These are phyloP conservation scores for Propithecus perrieri DNA, from an alignment of 2,797 vertebrate species.

Conservation along the genomic window DNA sequence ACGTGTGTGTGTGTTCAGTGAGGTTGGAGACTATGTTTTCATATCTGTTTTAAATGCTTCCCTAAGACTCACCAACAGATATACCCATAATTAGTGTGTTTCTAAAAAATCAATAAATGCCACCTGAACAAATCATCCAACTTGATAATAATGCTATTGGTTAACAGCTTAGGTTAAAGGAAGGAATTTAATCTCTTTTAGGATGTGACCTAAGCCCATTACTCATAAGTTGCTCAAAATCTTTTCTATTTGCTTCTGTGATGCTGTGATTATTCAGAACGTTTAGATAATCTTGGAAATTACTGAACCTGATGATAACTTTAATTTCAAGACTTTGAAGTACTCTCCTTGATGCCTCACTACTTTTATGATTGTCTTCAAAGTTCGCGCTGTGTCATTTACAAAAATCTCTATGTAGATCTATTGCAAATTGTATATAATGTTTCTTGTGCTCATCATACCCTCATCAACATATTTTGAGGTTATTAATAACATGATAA, in stretches of 20 bases:
- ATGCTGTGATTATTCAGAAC: slow-evolving; percentile 70
- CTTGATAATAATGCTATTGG: neutral
- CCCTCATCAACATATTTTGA: slow-evolving; percentile 79
- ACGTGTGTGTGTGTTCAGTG: neutral
- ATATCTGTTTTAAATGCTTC: neutral
- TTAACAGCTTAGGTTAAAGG: neutral
- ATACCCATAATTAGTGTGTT: neutral
- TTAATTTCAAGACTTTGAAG: slow-evolving; percentile 79
- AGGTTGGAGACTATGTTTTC: neutral
- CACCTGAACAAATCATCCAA: neutral
- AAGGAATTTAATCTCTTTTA: slow-evolving; percentile 21
- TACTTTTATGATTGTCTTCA: slow-evolving; percentile 74
- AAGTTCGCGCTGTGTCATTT: slow-evolving; percentile 75
- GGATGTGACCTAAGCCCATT: neutral
- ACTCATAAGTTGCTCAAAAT: slow-evolving; percentile 1
- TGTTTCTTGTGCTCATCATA: slow-evolving; percentile 75
- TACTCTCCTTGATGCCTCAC: slow-evolving; percentile 69
- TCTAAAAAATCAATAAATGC: neutral
- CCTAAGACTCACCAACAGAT: neutral
- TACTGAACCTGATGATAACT: slow-evolving; percentile 74
- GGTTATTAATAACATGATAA: slow-evolving; percentile 82
- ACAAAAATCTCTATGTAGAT: slow-evolving; percentile 79
- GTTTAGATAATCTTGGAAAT: slow-evolving; percentile 74
- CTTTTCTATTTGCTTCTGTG: slow-evolving; percentile 53
- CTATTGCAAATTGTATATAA: slow-evolving; percentile 78